Percentiles rank a stretch among this genome's conserved stretches.
Evolutionary conservation across 2,797 vertebrate species (phyloP).

Genomic region (Cetoscarus ocellatus): DNA sequence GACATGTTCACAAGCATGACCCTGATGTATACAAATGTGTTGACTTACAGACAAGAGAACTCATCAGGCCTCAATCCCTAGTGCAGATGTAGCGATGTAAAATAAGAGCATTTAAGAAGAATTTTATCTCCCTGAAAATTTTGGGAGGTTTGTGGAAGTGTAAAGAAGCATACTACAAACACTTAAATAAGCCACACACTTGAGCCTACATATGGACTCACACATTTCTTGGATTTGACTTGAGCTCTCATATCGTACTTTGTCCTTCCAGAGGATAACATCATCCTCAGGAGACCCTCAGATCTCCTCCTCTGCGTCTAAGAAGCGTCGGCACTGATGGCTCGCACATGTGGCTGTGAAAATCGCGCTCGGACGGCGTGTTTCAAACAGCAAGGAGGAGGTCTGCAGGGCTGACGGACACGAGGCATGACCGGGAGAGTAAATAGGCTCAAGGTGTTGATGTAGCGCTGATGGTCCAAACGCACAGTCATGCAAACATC

Average conservation of each 20-base stretch:
- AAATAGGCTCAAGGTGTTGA: conserved; percentile 71
- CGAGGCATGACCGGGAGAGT: conserved; percentile 67
- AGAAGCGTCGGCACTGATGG: conserved; percentile 65
- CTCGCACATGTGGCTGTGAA: conserved; percentile 75
- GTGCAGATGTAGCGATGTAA: too few species aligned
- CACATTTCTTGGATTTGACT: conserved; percentile 37
- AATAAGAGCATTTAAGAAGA: too few species aligned
- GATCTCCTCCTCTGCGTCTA: conserved; percentile 55
- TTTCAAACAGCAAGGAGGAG: conserved; percentile 70
- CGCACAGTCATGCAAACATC: conserved; percentile 47
- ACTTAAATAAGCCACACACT: neutral
- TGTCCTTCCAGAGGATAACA: conserved; percentile 52
- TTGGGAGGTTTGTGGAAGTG: too few species aligned
- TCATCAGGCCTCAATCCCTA: too few species aligned
- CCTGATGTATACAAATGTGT: too few species aligned
- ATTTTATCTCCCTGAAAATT: too few species aligned
- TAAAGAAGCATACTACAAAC: too few species aligned
- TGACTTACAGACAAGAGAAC: too few species aligned
- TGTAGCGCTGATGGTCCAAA: conserved; percentile 48
- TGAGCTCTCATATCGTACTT: conserved; percentile 56
- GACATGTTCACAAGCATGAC: too few species aligned
- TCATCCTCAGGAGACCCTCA: conserved; percentile 43
- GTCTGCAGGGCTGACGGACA: conserved; percentile 47
- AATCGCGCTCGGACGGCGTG: conserved; percentile 47
- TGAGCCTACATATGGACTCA: conserved; percentile 19